Evolutionary conservation across 1,140 invertebrate genomes (phyloP).

Genomic region (Dufourea novaeangliae): DNA sequence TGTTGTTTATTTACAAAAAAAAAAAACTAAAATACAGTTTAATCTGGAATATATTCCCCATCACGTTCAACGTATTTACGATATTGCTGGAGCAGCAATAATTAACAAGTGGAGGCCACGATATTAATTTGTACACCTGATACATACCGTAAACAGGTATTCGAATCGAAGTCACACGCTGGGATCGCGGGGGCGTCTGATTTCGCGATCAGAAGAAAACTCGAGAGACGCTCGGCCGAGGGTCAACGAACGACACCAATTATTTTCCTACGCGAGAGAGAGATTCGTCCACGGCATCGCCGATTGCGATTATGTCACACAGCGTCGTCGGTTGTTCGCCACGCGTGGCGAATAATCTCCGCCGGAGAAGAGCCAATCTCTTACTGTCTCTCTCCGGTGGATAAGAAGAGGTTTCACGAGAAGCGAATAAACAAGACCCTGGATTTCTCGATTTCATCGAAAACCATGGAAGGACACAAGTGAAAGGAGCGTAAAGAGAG

Average conservation of each 20-base stretch:
- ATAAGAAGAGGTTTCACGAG: neutral
- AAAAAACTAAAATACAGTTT: too few species aligned
- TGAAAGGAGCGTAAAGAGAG: neutral
- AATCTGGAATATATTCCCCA: too few species aligned
- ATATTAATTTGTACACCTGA: too few species aligned
- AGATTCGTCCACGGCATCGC: neutral
- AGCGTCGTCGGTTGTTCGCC: neutral
- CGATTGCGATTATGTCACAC: constrained; percentile 14
- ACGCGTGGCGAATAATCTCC: neutral
- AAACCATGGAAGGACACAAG: neutral
- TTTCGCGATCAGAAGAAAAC: neutral
- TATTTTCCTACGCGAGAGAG: neutral
- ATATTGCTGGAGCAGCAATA: too few species aligned
- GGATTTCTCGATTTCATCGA: constrained; percentile 13
- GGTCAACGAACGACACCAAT: constrained; percentile 12
- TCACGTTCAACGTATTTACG: too few species aligned
- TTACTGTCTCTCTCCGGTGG: too few species aligned
- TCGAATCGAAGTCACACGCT: neutral
- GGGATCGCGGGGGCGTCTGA: too few species aligned
- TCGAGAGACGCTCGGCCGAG: neutral
- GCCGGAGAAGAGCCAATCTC: neutral
- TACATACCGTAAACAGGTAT: too few species aligned
- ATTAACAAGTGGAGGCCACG: too few species aligned
- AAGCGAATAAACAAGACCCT: constrained; percentile 6
- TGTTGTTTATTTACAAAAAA: too few species aligned